phyloP scores from a whole-genome alignment of 2,797 vertebrate genomes.

The Enteromius paludinosus region DNA sequence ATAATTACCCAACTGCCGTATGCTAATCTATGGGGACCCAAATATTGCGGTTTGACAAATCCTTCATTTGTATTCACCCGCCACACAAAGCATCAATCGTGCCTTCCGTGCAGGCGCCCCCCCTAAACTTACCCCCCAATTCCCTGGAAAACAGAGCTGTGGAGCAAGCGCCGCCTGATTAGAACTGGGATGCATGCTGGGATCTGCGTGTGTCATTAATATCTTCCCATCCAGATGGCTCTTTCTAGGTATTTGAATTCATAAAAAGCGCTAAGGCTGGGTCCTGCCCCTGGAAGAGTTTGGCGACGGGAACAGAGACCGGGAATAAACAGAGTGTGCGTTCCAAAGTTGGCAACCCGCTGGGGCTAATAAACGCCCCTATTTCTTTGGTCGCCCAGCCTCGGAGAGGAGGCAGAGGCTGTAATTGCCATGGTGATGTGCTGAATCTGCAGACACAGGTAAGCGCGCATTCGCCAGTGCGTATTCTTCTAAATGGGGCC shows the following conservation, averaged over 20 bases:
- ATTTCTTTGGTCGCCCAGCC: conserved; percentile 42
- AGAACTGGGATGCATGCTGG: conserved; percentile 78
- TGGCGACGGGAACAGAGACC: conserved; percentile 54
- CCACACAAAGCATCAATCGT: conserved; percentile 84
- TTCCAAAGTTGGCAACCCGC: conserved; percentile 67
- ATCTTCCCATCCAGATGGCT: conserved; percentile 79
- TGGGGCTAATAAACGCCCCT: conserved; percentile 56
- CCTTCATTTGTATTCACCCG: conserved; percentile 84
- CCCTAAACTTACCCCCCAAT: conserved; percentile 60
- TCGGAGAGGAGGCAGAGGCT: conserved; percentile 35
- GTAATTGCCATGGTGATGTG: conserved; percentile 52
- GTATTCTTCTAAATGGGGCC: conserved; percentile 42
- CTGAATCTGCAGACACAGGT: conserved; percentile 41
- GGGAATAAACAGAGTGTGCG: conserved; percentile 56
- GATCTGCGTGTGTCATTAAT: conserved; percentile 80
- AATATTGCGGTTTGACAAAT: conserved; percentile 86
- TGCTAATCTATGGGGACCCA: conserved; percentile 83
- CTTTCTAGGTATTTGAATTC: conserved; percentile 72
- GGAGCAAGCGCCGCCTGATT: conserved; percentile 75
- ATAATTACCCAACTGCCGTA: conserved; percentile 81
- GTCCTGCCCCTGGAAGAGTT: conserved; percentile 56
- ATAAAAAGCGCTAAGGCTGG: conserved; percentile 70
- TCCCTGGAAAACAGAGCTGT: conserved; percentile 74
- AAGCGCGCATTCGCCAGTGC: not conserved
- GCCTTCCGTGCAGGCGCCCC: conserved; percentile 74